These are phyloP conservation scores for Ciona savignyi DNA, from an alignment of 23 tunicate genomes.

Conservation along the genomic window DNA sequence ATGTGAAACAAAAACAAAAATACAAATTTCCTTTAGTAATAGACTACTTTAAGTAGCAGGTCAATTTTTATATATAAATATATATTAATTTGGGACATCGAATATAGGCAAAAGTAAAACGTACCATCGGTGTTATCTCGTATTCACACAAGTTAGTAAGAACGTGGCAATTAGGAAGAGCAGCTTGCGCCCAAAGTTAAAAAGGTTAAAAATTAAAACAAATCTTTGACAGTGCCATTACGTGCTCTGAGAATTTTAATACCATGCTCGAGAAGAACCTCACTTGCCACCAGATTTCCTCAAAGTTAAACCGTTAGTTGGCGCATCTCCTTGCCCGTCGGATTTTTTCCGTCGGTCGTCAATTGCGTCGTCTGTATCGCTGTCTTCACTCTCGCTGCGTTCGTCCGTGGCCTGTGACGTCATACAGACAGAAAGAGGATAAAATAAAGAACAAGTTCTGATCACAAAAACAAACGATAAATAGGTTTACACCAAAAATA, in stretches of 20 bases:
- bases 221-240: not conserved
- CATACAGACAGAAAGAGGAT: not conserved
- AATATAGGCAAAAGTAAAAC: not conserved
- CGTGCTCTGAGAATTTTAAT: not conserved
- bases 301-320: not conserved
- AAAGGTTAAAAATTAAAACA: not conserved
- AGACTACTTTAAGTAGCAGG: too few species aligned
- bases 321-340: not conserved
- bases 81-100: too few species aligned
- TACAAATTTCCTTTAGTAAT: not conserved
- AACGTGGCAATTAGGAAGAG: conserved; percentile 1
- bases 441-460: too few species aligned
- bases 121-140: too few species aligned
- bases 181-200: not conserved
- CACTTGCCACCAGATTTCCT: not conserved
- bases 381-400: not conserved
- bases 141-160: too few species aligned
- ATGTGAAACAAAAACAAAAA: not conserved
- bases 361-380: not conserved
- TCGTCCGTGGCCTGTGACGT: not conserved
- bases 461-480: too few species aligned
- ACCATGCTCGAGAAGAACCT: not conserved
- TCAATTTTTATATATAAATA: too few species aligned
- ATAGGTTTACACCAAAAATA: too few species aligned
- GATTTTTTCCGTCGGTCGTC: not conserved